Conservation (phyloP, 2,113 vertebrate genomes). For the Sinocyclocheilus rhinocerous region DNA sequence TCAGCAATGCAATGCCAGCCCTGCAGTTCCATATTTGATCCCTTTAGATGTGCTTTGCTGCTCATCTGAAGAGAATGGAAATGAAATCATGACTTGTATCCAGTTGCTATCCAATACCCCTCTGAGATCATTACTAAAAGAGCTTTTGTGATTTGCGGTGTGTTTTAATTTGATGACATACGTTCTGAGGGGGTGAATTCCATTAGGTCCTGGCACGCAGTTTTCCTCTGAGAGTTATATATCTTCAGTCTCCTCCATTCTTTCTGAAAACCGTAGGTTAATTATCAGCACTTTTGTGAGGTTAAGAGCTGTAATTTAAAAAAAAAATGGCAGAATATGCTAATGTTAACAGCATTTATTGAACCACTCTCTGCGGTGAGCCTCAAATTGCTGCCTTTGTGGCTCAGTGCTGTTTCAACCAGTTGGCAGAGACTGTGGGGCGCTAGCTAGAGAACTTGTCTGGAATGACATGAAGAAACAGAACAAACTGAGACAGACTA, state of each 20-base stretch:
- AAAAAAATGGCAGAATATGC: slow-evolving; percentile 32
- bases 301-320: background rate
- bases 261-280: slow-evolving; percentile 27
- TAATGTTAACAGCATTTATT: slow-evolving; percentile 43
- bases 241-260: slow-evolving; percentile 10
- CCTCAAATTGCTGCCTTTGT: background rate
- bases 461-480: no score
- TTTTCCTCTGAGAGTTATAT: slow-evolving; percentile 43
- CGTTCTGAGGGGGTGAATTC: slow-evolving; percentile 46
- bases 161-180: slow-evolving; percentile 57
- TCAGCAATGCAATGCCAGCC: background rate
- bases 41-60: slow-evolving; percentile 44
- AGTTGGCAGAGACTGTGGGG: background rate
- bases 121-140: slow-evolving; percentile 51
- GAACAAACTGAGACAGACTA: no score
- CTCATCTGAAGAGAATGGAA: slow-evolving; percentile 59
- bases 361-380: background rate
- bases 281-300: slow-evolving; percentile 40
- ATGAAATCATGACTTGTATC: slow-evolving; percentile 62
- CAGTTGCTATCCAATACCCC: background rate
- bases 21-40: slow-evolving; percentile 20
- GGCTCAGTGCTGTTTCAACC: slow-evolving; percentile 1
- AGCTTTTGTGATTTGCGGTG: slow-evolving; percentile 51
- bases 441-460: background rate
- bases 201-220: slow-evolving; percentile 47